phyloP scores from a whole-genome alignment of 2,888 invertebrate genomes.

The Trichacis sp. region DNA sequence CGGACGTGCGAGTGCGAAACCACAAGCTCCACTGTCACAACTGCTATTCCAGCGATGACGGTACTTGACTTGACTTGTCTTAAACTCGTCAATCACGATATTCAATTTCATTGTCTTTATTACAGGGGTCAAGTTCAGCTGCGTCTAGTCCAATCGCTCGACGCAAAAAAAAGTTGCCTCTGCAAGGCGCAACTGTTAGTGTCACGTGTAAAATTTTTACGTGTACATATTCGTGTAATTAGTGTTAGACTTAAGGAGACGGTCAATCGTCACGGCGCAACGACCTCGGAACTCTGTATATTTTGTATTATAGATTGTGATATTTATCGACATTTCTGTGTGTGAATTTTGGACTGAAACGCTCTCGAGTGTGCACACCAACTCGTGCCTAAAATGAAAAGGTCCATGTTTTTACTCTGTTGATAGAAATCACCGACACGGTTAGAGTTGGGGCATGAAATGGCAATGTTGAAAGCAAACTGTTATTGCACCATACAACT shows the following conservation, averaged over 20 bases:
- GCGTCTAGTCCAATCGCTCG: too few relatives aligned
- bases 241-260: slow-evolving; percentile 50
- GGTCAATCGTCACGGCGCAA: slow-evolving; percentile 12
- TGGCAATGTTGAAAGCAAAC: slow-evolving; percentile 61
- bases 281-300: slow-evolving; percentile 52
- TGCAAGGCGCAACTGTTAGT: too few relatives aligned
- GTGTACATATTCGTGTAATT: slow-evolving; percentile 66
- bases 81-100: too few relatives aligned
- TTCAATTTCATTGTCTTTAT: too few relatives aligned
- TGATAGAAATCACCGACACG: too few relatives aligned
- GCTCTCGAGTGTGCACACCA: too few relatives aligned
- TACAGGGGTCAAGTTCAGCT: slow-evolving; percentile 81
- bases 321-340: slow-evolving; percentile 58
- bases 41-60: slow-evolving; percentile 97
- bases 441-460: slow-evolving; percentile 19
- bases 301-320: slow-evolving; percentile 65
- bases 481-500: slow-evolving; percentile 64
- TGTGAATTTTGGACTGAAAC: slow-evolving; percentile 8
- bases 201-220: slow-evolving; percentile 59
- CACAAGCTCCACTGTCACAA: slow-evolving; percentile 95
- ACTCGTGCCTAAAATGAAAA: too few relatives aligned
- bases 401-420: too few relatives aligned
- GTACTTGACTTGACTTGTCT: too few relatives aligned
- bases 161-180: too few relatives aligned
- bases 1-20: slow-evolving; percentile 94